Base-by-base conservation (phyloP, 2,888 invertebrate species). In the Nymphalis polychloros region DNA sequence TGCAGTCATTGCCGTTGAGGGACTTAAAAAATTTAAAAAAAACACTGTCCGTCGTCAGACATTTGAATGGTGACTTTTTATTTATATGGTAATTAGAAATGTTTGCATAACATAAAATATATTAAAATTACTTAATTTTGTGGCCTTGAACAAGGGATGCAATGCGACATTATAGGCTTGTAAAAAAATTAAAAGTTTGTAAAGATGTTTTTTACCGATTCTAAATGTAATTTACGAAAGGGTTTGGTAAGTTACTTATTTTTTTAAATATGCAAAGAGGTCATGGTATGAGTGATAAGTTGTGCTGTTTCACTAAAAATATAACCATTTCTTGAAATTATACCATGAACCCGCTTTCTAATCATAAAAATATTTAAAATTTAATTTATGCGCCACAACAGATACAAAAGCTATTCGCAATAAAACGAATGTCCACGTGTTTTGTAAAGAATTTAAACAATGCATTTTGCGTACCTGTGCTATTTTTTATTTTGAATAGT, bases 21-120 rank as follows among this genome's bases (percentile, higher is more conserved):
- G 41, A 35, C 55, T 50, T 62, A 67, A 67, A 48, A 67, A 57
- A 23, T 66, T 69, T n/a, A 17, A n/a, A 68, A 72, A 71, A 75
- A 68, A 73, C 68, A 62, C 67, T 63, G 63, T 35, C 59, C 64
- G 63, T 67, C 8, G 64, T 57, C 55, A 68, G 57, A 57, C 31
- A 19, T 47, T 13, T 67, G 41, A 67, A 67, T 52, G 16, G 67
- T 8, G 55, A 60, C 64, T 77, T 77, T 77, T 78, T 76, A 79
- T 80, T 77, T 72, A 78, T 75, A 68, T 70, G 70, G 65, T 73
- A 70, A 72, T 74, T 72, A 71, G 66, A 72, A 63, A 71, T 83
- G 83, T 87, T 85, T 87, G 83, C 83, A 79, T 81, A 84, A 78
- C 78, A 81, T 82, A 82, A 81, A 78, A 52, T 60, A 60, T 55